These are phyloP conservation scores for Drosophila trichaetosa DNA, from an alignment of 2,888 invertebrate species.

Conservation along the genomic window DNA sequence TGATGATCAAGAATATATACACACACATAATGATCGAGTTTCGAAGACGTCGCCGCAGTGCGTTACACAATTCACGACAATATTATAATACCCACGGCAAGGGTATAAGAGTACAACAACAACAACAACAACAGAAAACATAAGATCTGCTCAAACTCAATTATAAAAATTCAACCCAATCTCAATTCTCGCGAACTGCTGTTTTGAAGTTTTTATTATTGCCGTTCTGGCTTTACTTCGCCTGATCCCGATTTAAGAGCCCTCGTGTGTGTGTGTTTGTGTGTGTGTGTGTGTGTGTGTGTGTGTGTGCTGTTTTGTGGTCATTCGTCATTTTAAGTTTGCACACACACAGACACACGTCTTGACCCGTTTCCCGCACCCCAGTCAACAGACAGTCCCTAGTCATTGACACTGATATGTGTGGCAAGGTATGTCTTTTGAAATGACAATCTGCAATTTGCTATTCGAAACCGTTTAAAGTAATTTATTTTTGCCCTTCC, in stretches of 20 bases:
- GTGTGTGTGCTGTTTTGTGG: conserved; percentile 64
- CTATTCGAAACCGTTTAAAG: conserved; percentile 82
- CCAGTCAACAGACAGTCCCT: conserved; percentile 43
- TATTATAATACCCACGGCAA: conserved; percentile 6
- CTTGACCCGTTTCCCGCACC: conserved; percentile 33
- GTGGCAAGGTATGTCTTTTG: conserved; percentile 76
- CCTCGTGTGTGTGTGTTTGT: conserved; percentile 22
- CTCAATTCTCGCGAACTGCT: conserved; percentile 78
- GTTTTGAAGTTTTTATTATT: conserved; percentile 62
- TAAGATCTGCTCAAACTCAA: conserved; percentile 68
- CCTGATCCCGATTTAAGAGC: conserved; percentile 67
- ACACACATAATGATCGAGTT: background rate
- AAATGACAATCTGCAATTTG: conserved; percentile 82
- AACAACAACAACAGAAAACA: background rate
- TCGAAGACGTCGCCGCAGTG: background rate
- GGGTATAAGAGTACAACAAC: background rate
- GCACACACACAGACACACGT: conserved; percentile 35
- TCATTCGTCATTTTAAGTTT: conserved; percentile 76
- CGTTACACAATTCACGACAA: background rate
- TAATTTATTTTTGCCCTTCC: conserved; percentile 75
- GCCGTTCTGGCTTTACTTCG: conserved; percentile 57
- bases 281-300: background rate
- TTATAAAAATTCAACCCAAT: conserved; percentile 78
- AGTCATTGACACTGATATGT: conserved; percentile 76
- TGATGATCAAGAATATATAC: background rate